A percentile compares a stretch with the other conserved stretches of the same genome.
Conservation (phyloP, 2,888 invertebrate genomes). For the Buathra laborator region DNA sequence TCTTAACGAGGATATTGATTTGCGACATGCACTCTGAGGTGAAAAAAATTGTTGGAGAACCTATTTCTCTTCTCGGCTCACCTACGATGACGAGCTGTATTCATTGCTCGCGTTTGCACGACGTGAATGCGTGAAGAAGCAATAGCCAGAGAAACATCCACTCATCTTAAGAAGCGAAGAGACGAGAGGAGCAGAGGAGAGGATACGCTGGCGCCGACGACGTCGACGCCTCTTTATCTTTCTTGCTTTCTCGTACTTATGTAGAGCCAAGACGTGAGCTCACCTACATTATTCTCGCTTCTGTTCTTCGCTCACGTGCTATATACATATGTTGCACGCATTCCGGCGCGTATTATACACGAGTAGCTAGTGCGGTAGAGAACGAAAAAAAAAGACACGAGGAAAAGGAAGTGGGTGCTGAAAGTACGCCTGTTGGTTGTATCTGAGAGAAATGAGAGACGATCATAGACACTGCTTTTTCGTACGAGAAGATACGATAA, state of each 20-base stretch:
- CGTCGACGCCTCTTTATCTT: slow-evolving; percentile 31
- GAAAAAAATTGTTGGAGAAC: not conserved
- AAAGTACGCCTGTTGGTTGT: slow-evolving; percentile 31
- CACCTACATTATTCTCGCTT: slow-evolving; percentile 40
- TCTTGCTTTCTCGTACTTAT: slow-evolving; percentile 27
- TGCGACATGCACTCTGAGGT: not conserved
- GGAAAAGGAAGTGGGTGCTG: slow-evolving; percentile 51
- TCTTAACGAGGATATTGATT: no score
- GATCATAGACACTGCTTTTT: slow-evolving; percentile 59
- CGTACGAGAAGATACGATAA: slow-evolving; percentile 58
- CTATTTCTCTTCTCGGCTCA: not conserved
- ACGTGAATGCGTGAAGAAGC: slow-evolving; percentile 14
- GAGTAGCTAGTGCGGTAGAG: slow-evolving; percentile 24
- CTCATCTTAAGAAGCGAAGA: slow-evolving; percentile 5
- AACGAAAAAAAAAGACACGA: slow-evolving; percentile 20
- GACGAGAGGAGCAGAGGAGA: not conserved
- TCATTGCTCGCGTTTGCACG: slow-evolving; percentile 15
- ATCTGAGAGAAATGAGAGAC: slow-evolving; percentile 44
- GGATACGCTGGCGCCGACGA: slow-evolving; percentile 33
- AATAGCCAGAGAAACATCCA: slow-evolving; percentile 19
- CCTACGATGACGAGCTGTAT: not conserved
- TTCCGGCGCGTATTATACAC: slow-evolving; percentile 42
- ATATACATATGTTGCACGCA: slow-evolving; percentile 30
- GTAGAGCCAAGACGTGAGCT: slow-evolving; percentile 15
- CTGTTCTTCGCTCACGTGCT: slow-evolving; percentile 8